Conservation (phyloP, 2,113 vertebrate genomes). For the Peromyscus polionotus region DNA sequence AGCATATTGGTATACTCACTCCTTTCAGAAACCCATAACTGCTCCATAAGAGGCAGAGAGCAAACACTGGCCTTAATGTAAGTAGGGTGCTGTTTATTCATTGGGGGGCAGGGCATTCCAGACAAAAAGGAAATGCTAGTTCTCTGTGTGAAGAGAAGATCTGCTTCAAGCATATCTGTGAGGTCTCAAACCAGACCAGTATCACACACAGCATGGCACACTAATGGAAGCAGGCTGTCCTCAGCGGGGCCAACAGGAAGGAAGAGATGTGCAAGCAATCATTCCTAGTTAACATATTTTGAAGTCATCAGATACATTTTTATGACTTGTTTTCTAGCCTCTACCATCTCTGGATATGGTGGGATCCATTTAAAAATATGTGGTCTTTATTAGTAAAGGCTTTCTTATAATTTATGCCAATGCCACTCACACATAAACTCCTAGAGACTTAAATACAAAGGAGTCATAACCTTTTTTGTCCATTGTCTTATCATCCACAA, state of each 20-base stretch:
- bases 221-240: neutral
- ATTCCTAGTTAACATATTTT: neutral
- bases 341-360: neutral
- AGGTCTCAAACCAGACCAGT: neutral
- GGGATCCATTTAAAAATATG: neutral
- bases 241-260: neutral
- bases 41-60: neutral
- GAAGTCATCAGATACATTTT: neutral
- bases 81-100: neutral
- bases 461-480: neutral
- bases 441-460: neutral
- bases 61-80: neutral
- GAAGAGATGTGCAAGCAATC: neutral
- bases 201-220: fast-evolving
- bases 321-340: neutral
- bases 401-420: neutral
- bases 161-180: neutral
- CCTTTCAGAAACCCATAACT: slow-evolving; percentile 17
- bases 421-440: neutral
- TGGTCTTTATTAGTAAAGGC: neutral
- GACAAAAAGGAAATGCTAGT: neutral
- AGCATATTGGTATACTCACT: neutral
- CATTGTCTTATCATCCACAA: neutral
- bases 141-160: neutral
- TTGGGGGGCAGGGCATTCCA: neutral